phyloP scores from a whole-genome alignment of 2,888 invertebrate genomes.

The Sycophila texana region DNA sequence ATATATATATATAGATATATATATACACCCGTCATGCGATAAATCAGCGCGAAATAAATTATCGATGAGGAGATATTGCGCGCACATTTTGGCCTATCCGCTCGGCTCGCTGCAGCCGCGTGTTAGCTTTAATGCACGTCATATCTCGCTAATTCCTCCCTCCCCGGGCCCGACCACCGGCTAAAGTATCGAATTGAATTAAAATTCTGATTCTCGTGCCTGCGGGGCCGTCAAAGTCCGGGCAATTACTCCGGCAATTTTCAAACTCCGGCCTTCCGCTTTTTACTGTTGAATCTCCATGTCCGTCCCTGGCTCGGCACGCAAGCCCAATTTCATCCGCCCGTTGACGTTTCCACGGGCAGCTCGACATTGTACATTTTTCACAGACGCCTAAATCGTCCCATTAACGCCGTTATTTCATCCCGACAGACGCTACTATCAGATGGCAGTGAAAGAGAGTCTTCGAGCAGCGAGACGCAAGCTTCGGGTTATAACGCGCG shows the following conservation, averaged over 20 bases:
- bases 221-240: conserved; percentile 29
- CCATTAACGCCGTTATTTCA: neutral
- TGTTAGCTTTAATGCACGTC: conserved; percentile 51
- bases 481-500: neutral
- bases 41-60: conserved; percentile 57
- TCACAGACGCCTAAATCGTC: neutral
- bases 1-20: neutral
- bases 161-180: neutral
- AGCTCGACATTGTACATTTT: neutral
- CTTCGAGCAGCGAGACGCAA: neutral
- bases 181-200: conserved; percentile 51
- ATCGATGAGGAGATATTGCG: conserved; percentile 50
- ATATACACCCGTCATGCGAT: conserved; percentile 20
- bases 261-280: neutral
- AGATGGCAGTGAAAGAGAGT: neutral
- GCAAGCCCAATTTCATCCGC: neutral
- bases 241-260: conserved; percentile 27
- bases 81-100: conserved; percentile 15
- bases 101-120: neutral
- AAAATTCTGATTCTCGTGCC: conserved; percentile 43
- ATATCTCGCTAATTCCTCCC: conserved; percentile 45
- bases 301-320: neutral
- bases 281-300: conserved; percentile 33
- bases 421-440: neutral
- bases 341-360: neutral